Percentiles rank a stretch among this genome's conserved stretches.
Conservation (phyloP, 2,113 vertebrate species). For the Neotoma lepida region DNA sequence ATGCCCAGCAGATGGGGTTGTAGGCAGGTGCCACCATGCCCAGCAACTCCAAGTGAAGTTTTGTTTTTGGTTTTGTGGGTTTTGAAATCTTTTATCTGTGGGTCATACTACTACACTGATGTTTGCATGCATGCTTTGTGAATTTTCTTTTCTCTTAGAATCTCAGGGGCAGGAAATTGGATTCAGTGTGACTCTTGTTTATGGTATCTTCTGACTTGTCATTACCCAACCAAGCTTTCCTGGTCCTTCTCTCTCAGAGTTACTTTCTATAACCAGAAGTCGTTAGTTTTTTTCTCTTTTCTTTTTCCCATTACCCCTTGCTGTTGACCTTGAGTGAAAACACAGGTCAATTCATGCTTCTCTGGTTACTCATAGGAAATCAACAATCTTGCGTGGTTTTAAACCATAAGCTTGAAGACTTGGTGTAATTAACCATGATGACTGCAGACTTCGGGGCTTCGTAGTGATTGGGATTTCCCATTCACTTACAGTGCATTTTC, state of each 20-base stretch:
- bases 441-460: no score
- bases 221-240: not conserved
- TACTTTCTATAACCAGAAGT: not conserved
- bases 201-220: not conserved
- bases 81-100: not conserved
- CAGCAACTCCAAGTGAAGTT: not conserved
- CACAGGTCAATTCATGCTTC: not conserved
- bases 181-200: not conserved
- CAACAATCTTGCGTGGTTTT: no score
- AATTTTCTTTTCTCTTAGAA: not conserved
- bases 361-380: not conserved
- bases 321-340: not conserved
- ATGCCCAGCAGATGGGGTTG: not conserved
- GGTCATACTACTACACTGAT: not conserved
- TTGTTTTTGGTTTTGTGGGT: not conserved
- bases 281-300: not conserved
- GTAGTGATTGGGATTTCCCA: not conserved
- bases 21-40: not conserved
- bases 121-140: not conserved
- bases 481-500: not conserved
- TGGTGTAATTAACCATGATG: not conserved
- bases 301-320: not conserved
- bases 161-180: not conserved
- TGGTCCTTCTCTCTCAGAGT: not conserved
- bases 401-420: not conserved